Conservation (phyloP, 2,797 vertebrate genomes). For the Girardinus metallicus region DNA sequence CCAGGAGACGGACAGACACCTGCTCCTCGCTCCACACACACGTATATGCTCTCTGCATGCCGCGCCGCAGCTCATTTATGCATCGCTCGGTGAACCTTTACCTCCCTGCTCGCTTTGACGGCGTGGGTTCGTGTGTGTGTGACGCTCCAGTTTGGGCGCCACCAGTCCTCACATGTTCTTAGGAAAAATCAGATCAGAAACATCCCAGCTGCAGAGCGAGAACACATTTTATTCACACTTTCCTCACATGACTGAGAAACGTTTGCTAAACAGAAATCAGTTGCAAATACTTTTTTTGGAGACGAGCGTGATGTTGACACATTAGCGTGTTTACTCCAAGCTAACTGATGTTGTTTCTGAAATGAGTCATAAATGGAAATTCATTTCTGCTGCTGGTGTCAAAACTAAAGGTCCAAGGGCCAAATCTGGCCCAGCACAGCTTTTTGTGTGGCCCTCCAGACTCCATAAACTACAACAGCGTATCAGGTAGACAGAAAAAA, state of each 20-base stretch:
- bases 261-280: conserved; percentile 8
- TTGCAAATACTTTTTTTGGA: conserved; percentile 14
- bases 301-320: conserved; percentile 4
- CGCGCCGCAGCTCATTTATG: conserved; percentile 54
- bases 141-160: conserved; percentile 21
- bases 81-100: conserved; percentile 56
- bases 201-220: conserved; percentile 1
- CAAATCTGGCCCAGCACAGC: no score
- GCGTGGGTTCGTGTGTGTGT: conserved; percentile 6
- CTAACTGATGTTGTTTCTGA: not conserved
- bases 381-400: not conserved
- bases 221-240: conserved; percentile 2
- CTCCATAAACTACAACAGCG: no score
- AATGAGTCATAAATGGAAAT: not conserved
- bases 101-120: conserved; percentile 29
- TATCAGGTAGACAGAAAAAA: no score
- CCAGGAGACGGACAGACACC: conserved; percentile 50
- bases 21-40: not conserved
- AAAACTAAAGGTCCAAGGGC: no score
- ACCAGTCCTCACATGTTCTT: conserved; percentile 21
- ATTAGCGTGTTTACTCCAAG: conserved; percentile 38
- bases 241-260: conserved; percentile 12
- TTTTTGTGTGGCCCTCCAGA: no score
- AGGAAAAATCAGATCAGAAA: conserved; percentile 8
- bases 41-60: conserved; percentile 26